These are phyloP conservation scores for Caiman crocodilus DNA, from an alignment of 2,797 vertebrate species.

Conservation along the genomic window DNA sequence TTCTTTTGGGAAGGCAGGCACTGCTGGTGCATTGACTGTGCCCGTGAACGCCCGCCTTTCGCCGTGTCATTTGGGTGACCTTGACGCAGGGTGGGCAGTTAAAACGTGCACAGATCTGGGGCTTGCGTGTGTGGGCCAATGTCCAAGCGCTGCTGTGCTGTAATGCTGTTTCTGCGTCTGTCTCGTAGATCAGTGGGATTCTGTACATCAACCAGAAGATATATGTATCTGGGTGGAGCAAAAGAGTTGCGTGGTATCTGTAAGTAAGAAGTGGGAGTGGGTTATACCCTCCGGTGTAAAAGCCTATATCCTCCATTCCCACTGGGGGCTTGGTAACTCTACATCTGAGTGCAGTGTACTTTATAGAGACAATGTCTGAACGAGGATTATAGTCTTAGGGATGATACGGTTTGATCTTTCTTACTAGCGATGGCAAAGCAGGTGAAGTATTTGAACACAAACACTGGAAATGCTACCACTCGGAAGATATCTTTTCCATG, in stretches of 20 bases:
- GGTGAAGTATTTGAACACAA: constrained; percentile 33
- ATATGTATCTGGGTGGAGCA: constrained; percentile 74
- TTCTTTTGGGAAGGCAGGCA: background rate
- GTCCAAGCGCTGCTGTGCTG: background rate
- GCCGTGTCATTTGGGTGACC: background rate
- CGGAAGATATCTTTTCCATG: constrained; percentile 72
- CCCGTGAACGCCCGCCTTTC: background rate
- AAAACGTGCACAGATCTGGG: background rate
- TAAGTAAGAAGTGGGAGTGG: constrained; percentile 34
- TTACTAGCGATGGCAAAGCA: constrained; percentile 66
- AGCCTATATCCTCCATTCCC: background rate
- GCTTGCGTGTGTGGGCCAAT: background rate
- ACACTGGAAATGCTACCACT: constrained; percentile 75
- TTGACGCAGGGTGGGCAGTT: background rate
- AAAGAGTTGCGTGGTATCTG: constrained; percentile 69
- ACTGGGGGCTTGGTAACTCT: background rate
- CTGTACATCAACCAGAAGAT: constrained; percentile 68
- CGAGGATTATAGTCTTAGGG: background rate
- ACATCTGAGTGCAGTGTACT: background rate
- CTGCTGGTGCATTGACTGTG: background rate
- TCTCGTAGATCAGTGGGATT: constrained; percentile 71
- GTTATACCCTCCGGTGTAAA: background rate
- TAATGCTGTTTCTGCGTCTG: background rate
- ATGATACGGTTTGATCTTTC: background rate
- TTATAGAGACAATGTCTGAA: background rate